phyloP scores from a whole-genome alignment of 2,888 invertebrate genomes.

The Pediacus dermestoides region DNA sequence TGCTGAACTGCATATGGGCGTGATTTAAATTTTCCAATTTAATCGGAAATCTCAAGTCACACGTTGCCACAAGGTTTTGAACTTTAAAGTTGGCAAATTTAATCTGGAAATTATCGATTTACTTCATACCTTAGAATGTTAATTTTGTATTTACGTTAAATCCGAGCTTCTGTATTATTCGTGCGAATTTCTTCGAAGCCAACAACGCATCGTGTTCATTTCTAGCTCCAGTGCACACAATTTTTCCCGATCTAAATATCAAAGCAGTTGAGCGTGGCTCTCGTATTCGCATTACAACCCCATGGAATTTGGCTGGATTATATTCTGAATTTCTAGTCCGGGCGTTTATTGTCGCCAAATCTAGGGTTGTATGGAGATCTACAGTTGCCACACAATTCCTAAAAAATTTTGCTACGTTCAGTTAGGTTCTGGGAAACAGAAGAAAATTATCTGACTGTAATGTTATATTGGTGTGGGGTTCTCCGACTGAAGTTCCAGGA shows the following conservation, averaged over 20 bases:
- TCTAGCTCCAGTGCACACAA: slow-evolving; percentile 77
- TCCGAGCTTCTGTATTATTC: slow-evolving; percentile 78
- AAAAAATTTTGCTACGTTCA: slow-evolving; percentile 18
- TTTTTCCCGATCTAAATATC: slow-evolving; percentile 77
- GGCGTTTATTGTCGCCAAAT: slow-evolving; percentile 71
- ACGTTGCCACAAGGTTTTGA: slow-evolving; percentile 74
- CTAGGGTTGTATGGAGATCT: slow-evolving; percentile 67
- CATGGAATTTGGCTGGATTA: slow-evolving; percentile 77
- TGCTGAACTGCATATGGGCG: slow-evolving; percentile 66
- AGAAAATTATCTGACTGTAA: slow-evolving; percentile 49
- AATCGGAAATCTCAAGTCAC: slow-evolving; percentile 70
- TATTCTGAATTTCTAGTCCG: slow-evolving; percentile 80
- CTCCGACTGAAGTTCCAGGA: slow-evolving; percentile 44
- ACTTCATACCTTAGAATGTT: slow-evolving; percentile 5
- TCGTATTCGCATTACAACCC: slow-evolving; percentile 77
- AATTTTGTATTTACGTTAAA: slow-evolving; percentile 52
- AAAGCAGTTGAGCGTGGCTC: slow-evolving; percentile 73
- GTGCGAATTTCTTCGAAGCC: slow-evolving; percentile 75
- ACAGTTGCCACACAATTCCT: slow-evolving; percentile 77
- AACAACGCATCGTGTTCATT: slow-evolving; percentile 74
- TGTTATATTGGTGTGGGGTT: slow-evolving; percentile 56
- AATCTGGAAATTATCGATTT: slow-evolving; percentile 53
- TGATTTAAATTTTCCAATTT: slow-evolving; percentile 70
- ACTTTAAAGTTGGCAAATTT: slow-evolving; percentile 75
- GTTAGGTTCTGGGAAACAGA: too few relatives aligned